Conservation (phyloP, 1,140 invertebrate species). For the Zaprionus nigranus region DNA sequence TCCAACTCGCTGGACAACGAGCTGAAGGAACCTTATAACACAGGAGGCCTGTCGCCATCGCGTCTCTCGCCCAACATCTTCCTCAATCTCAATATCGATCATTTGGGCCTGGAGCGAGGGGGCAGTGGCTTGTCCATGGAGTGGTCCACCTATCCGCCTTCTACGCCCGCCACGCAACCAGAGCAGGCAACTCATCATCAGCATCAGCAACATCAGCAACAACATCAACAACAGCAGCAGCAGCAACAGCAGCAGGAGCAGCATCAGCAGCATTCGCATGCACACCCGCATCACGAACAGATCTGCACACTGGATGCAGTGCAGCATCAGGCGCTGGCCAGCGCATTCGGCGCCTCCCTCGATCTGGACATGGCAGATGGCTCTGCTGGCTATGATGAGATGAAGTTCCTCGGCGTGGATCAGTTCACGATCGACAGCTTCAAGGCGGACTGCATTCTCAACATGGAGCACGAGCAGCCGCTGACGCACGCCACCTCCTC, state of each 20-base stretch:
- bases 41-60: constrained; percentile 66
- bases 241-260: constrained; percentile 35
- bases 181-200: constrained; percentile 26
- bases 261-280: constrained; percentile 23
- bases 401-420: constrained; percentile 83
- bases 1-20: constrained; percentile 82
- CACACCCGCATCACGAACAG: constrained; percentile 28
- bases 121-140: constrained; percentile 81
- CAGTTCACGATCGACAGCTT: constrained; percentile 84
- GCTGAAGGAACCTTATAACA: constrained; percentile 68
- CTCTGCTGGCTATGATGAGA: constrained; percentile 81
- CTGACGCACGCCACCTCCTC: constrained; percentile 32
- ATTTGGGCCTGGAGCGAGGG: constrained; percentile 76
- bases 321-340: constrained; percentile 56
- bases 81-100: constrained; percentile 83
- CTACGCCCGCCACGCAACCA: constrained; percentile 32
- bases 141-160: constrained; percentile 78
- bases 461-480: constrained; percentile 68
- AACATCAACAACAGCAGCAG: constrained; percentile 30
- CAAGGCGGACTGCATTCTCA: constrained; percentile 82
- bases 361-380: constrained; percentile 67
- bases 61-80: constrained; percentile 82
- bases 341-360: constrained; percentile 57
- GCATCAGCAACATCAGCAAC: constrained; percentile 18
- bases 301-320: constrained; percentile 37